These are phyloP conservation scores for Anguilla anguilla DNA, from an alignment of 2,797 vertebrate species.

Conservation along the genomic window DNA sequence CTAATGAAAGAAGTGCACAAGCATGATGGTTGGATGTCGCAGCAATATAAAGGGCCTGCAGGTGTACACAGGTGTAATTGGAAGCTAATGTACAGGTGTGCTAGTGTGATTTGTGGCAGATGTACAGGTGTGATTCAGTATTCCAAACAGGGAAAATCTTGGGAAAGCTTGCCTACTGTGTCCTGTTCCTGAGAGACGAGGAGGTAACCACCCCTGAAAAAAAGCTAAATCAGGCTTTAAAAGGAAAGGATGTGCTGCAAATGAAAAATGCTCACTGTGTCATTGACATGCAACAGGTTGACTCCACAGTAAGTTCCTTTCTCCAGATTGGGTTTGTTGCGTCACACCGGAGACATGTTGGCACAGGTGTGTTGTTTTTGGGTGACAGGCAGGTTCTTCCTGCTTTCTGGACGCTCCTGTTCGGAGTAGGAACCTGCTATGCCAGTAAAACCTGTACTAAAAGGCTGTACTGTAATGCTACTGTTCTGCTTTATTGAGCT, in stretches of 20 bases:
- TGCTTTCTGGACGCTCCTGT: background rate
- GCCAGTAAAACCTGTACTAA: background rate
- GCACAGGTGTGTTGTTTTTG: background rate
- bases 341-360: background rate
- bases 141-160: too few relatives aligned
- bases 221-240: background rate
- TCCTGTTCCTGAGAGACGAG: too few relatives aligned
- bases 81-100: too few relatives aligned
- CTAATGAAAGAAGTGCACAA: too few relatives aligned
- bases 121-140: too few relatives aligned
- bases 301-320: background rate
- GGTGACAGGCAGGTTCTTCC: background rate
- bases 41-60: too few relatives aligned
- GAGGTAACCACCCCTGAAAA: too few relatives aligned
- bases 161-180: too few relatives aligned
- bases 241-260: background rate
- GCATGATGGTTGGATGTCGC: too few relatives aligned
- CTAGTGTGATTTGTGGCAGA: too few relatives aligned
- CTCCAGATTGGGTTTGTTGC: background rate
- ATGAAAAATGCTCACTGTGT: background rate
- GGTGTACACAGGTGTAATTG: too few relatives aligned
- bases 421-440: background rate
- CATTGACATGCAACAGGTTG: background rate
- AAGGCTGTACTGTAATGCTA: background rate
- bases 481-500: background rate